Percentiles rank a stretch among this genome's conserved stretches.
phyloP scores from a whole-genome alignment of 2,888 invertebrate species.

The Apoderus coryli region DNA sequence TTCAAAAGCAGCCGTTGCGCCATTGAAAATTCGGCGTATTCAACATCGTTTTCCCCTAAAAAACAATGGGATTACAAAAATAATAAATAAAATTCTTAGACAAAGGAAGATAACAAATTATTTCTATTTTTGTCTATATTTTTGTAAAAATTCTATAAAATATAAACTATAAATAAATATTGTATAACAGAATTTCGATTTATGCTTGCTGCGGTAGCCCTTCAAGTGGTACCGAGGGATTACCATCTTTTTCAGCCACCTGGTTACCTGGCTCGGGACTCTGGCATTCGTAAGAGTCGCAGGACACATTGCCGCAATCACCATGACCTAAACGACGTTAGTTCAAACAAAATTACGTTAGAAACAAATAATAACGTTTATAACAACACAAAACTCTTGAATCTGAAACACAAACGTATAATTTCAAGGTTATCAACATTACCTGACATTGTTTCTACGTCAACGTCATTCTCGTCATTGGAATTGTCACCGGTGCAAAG shows the following conservation, averaged over 20 bases:
- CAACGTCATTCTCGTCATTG: conserved; percentile 75
- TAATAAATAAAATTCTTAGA: background rate
- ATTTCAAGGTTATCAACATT: too few species aligned
- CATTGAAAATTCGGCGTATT: conserved; percentile 43
- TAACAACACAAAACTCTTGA: background rate
- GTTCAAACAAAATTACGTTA: background rate
- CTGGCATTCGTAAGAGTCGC: conserved; percentile 20
- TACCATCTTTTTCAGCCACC: conserved; percentile 27
- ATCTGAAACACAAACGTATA: too few species aligned
- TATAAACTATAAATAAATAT: too few species aligned
- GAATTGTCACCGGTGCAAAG: conserved; percentile 50
- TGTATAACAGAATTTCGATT: conserved; percentile 4
- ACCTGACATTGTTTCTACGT: conserved; percentile 75
- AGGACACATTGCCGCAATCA: conserved; percentile 21
- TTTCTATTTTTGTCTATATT: background rate
- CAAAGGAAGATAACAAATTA: background rate
- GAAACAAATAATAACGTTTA: background rate
- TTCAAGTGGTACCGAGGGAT: conserved; percentile 15
- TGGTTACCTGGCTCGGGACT: conserved; percentile 21
- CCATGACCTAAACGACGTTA: conserved; percentile 35
- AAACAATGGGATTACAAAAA: conserved; percentile 8
- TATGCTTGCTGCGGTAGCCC: conserved; percentile 6
- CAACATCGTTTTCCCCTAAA: conserved; percentile 53
- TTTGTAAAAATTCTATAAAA: background rate
- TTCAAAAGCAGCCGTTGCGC: conserved; percentile 31